Base-by-base conservation (phyloP, 1,140 invertebrate species). In the Drosophila punjabiensis region DNA sequence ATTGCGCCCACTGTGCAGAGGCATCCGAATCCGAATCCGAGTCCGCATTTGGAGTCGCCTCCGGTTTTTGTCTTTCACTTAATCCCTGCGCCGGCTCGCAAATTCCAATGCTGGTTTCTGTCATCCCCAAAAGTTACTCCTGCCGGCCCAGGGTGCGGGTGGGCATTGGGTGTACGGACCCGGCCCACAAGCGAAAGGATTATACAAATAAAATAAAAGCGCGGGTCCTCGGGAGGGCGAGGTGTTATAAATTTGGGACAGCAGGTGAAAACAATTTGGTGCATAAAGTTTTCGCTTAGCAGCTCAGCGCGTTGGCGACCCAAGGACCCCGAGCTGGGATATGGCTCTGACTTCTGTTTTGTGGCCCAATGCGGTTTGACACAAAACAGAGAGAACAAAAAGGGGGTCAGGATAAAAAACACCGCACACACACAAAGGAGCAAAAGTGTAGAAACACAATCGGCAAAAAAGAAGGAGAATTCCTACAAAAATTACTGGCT, bases 231-330 rank as follows among this genome's bases (percentile, higher is more conserved):
- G 47, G n/a, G 53, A 56, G 64, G 48, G 58, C 32, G 65, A 87
- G 84, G 79, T 83, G 86, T 82, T 89, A 89, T 89, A 89, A 89
- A 89, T 89, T 85, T 86, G 78, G 79, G 82, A 90, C 85, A 89
- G 79, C 85, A 89, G 85, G 85, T 89, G 85, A 89, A 90, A 89
- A 89, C 85, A 89, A 89, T 89, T 89, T 89, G 82, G 86, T 84
- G 78, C 82, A 89, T 89, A 89, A 89, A 89, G 82, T 89, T 89
- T 85, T 89, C 85, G 81, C 85, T 89, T 90, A 89, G 83, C 82
- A 82, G 64, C 77, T 78, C 76, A 78, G 75, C 63, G 76, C 59
- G 62, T 50, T 64, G 48, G 52, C 53, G 61, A 64, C 56, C 48
- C 62, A 69, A 65, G 67, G 76, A 61, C 80, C 62, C 37, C 35